A percentile compares a stretch with the other conserved stretches of the same genome.
Conservation (phyloP, 2,113 vertebrate species). For the Calyptommatus sinebrachiatus region DNA sequence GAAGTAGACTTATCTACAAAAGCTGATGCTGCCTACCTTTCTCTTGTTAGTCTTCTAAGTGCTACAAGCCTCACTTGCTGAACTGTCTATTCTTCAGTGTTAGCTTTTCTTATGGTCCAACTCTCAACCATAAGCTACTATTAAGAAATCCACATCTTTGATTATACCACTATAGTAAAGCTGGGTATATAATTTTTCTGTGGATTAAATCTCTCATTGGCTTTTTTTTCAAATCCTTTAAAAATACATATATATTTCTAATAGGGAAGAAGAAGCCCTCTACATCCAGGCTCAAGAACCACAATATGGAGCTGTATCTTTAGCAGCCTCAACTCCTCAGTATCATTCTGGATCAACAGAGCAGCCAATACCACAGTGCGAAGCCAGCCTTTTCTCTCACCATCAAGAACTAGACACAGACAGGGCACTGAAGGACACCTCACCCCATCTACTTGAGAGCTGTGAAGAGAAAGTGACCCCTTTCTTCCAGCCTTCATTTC, state of each 20-base stretch:
- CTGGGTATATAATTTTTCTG: background rate
- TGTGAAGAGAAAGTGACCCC: background rate
- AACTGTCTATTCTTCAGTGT: too few relatives aligned
- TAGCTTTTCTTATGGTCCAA: too few relatives aligned
- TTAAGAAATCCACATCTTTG: too few relatives aligned
- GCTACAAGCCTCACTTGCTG: too few relatives aligned
- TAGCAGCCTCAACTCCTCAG: background rate
- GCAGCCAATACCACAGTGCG: background rate
- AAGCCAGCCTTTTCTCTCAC: slow-evolving; percentile 18
- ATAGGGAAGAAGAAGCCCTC: rapidly evolving
- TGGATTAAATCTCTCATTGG: background rate
- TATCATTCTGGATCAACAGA: background rate
- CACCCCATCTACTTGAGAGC: background rate
- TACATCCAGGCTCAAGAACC: background rate
- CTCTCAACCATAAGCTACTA: too few relatives aligned
- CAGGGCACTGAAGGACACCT: background rate
- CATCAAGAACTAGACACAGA: background rate
- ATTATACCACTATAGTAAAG: too few relatives aligned
- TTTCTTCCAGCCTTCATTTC: background rate
- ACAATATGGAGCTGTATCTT: background rate
- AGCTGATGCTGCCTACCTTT: too few relatives aligned
- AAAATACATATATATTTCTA: too few relatives aligned
- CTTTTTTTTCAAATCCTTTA: rapidly evolving
- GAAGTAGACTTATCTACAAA: too few relatives aligned
- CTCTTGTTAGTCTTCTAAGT: too few relatives aligned